A percentile compares a stretch with the other conserved stretches of the same genome.
phyloP scores from a whole-genome alignment of 2,888 invertebrate species.

The Sympetrum striolatum region DNA sequence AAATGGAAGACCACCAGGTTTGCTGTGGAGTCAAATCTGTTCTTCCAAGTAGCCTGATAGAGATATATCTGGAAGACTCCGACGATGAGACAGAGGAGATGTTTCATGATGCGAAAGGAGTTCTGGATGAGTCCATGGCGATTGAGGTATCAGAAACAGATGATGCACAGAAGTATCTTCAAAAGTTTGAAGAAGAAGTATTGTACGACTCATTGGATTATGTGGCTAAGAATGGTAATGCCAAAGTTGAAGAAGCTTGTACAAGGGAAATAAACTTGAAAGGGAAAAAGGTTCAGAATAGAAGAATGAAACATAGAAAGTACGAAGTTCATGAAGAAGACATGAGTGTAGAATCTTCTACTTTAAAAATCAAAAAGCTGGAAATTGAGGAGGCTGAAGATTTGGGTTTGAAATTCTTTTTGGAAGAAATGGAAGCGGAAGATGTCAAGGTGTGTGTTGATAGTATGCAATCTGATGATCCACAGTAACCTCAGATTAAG shows the following conservation, averaged over 20 bases:
- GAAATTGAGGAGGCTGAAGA: not conserved
- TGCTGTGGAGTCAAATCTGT: slow-evolving; percentile 11
- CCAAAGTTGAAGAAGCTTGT: not conserved
- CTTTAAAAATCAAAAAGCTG: not conserved
- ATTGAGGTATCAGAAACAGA: not conserved
- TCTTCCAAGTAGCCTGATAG: not conserved
- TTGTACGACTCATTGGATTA: no score
- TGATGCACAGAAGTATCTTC: not conserved
- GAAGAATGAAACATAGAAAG: not conserved
- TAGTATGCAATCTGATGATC: not conserved
- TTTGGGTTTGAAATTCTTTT: not conserved
- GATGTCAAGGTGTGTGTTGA: not conserved
- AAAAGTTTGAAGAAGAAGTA: not conserved
- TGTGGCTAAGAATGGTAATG: not conserved
- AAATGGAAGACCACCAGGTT: not conserved
- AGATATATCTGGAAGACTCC: not conserved
- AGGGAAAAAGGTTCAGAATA: not conserved
- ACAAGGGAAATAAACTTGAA: not conserved
- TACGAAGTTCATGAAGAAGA: not conserved
- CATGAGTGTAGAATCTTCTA: not conserved
- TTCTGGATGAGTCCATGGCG: not conserved
- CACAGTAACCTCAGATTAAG: not conserved
- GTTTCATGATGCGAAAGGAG: not conserved
- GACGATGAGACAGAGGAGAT: not conserved
- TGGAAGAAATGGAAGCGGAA: not conserved